Conservation (phyloP, 2,797 vertebrate genomes). For the Nannoperca obscura region DNA sequence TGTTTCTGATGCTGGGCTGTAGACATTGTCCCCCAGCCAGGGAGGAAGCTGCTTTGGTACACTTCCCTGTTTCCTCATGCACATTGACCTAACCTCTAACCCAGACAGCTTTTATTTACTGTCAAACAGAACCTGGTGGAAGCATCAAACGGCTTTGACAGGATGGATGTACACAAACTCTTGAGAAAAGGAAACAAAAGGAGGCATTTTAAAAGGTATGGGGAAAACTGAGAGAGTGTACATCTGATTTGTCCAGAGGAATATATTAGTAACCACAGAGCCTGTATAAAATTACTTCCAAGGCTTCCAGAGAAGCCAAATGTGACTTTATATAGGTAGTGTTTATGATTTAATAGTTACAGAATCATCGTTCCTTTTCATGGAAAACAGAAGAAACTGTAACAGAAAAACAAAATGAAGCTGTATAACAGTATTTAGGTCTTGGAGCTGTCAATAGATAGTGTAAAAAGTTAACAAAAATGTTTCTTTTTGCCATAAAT, state of each 20-base stretch:
- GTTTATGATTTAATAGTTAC: slow-evolving; percentile 37
- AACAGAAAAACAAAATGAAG: slow-evolving; percentile 88
- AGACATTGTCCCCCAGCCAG: slow-evolving; percentile 80
- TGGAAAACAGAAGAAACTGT: slow-evolving; percentile 74
- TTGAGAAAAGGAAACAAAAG: slow-evolving; percentile 68
- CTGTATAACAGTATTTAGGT: slow-evolving; percentile 85
- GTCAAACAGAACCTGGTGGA: slow-evolving; percentile 63
- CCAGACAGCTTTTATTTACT: slow-evolving; percentile 80
- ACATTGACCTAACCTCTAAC: slow-evolving; percentile 70
- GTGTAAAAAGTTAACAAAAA: slow-evolving; percentile 89
- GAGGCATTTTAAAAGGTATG: slow-evolving; percentile 61
- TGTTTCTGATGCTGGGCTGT: slow-evolving; percentile 79
- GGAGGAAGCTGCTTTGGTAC: slow-evolving; percentile 72
- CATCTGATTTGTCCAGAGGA: slow-evolving; percentile 60
- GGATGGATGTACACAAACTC: slow-evolving; percentile 60
- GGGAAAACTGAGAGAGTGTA: slow-evolving; percentile 47
- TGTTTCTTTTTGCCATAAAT: slow-evolving; percentile 89
- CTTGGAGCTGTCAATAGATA: slow-evolving; percentile 89
- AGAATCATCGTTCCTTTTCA: slow-evolving; percentile 71
- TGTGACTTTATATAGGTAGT: slow-evolving; percentile 2
- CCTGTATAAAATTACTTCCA: slow-evolving; percentile 36
- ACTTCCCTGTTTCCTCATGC: slow-evolving; percentile 60
- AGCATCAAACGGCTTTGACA: slow-evolving; percentile 69
- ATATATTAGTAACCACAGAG: slow-evolving; percentile 39
- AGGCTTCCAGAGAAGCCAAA: slow-evolving; percentile 18